Evolutionary conservation across 2,797 vertebrate genomes (phyloP).

Genomic region (Cynopterus sphinx): DNA sequence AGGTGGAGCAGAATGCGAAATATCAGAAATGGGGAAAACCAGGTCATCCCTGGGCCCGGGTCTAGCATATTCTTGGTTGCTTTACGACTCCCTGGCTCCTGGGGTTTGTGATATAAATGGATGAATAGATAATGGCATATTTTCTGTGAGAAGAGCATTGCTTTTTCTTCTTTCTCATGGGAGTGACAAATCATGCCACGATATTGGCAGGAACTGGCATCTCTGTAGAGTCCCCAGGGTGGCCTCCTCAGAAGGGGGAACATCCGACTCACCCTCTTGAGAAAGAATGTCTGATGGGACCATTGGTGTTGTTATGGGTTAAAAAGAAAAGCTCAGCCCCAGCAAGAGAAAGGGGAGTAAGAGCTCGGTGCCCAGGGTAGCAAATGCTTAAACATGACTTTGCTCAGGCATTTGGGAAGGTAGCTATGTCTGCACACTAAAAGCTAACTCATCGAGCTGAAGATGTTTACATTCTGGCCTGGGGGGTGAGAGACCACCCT

Average conservation of each 20-base stretch:
- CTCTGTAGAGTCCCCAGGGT: not conserved
- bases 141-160: not conserved
- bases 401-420: not conserved
- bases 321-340: not conserved
- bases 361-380: not conserved
- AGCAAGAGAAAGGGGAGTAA: not conserved
- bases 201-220: not conserved
- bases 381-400: not conserved
- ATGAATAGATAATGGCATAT: not conserved
- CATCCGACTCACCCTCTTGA: not conserved
- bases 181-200: not conserved
- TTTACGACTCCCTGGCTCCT: not conserved
- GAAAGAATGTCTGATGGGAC: not conserved
- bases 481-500: fast-evolving
- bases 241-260: not conserved
- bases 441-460: not conserved
- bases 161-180: not conserved
- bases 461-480: not conserved
- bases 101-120: not conserved
- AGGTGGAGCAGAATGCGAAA: not conserved
- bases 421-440: not conserved
- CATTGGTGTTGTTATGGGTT: not conserved
- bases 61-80: not conserved
- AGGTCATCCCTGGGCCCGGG: not conserved
- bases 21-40: not conserved